These are phyloP conservation scores for Elysia crispata DNA, from an alignment of 2,888 invertebrate species.

Conservation along the genomic window DNA sequence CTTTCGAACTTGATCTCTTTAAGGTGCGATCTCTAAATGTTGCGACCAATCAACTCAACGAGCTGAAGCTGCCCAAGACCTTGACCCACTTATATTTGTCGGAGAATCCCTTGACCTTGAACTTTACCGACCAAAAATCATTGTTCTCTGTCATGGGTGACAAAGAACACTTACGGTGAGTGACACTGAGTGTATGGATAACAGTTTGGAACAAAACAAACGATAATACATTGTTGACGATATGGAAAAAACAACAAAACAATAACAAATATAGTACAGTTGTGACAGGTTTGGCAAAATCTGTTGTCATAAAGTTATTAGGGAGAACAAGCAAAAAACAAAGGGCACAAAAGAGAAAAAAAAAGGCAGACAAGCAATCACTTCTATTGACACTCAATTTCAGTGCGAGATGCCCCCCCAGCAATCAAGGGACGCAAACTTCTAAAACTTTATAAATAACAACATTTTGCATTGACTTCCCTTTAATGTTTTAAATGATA, in stretches of 20 bases:
- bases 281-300: no score
- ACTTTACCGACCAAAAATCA: conserved; percentile 62
- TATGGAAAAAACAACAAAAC: not conserved
- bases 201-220: not conserved
- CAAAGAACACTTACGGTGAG: conserved; percentile 64
- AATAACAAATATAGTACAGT: not conserved
- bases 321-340: no score
- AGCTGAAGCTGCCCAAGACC: conserved; percentile 71
- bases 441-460: no score
- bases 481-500: no score
- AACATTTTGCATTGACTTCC: no score
- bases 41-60: conserved; percentile 68
- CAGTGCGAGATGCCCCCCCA: no score
- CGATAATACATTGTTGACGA: not conserved
- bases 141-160: conserved; percentile 71
- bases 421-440: not conserved
- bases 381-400: no score
- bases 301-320: no score
- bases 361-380: no score
- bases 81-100: conserved; percentile 66
- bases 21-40: conserved; percentile 67
- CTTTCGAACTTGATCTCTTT: no score
- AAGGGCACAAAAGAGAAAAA: no score
- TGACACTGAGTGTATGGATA: conserved; percentile 40
- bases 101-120: conserved; percentile 70